phyloP scores from a whole-genome alignment of 2,888 invertebrate species.

The Tachina grossa region DNA sequence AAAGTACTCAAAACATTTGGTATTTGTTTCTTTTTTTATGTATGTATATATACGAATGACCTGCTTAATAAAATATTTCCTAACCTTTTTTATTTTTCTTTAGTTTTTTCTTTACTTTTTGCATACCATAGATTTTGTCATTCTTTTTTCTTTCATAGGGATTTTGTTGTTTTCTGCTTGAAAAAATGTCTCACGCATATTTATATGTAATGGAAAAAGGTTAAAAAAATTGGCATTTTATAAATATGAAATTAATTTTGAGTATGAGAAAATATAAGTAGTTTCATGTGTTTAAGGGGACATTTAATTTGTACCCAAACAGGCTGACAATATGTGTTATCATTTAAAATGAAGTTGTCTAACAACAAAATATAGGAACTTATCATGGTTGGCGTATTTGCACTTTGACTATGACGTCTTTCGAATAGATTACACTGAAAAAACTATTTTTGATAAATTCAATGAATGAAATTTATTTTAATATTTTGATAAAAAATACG shows the following conservation, averaged over 20 bases:
- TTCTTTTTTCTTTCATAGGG: background rate
- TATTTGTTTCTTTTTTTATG: background rate
- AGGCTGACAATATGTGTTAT: background rate
- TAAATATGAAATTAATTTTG: background rate
- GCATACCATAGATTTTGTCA: constrained; percentile 9
- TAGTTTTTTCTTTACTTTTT: background rate
- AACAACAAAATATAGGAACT: too few species aligned
- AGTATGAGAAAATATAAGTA: background rate
- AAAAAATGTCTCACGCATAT: background rate
- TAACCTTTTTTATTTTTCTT: background rate
- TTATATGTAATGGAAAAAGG: background rate
- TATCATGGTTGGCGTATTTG: too few species aligned
- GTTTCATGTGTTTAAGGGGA: background rate
- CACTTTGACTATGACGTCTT: too few species aligned
- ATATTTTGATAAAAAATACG: too few species aligned
- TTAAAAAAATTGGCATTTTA: background rate
- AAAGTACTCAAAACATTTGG: constrained; percentile 24
- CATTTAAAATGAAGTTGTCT: background rate
- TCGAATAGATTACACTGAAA: too few species aligned
- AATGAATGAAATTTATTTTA: too few species aligned
- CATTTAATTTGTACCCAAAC: background rate
- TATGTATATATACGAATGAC: constrained; percentile 34
- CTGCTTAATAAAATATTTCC: constrained; percentile 59
- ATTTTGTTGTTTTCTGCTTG: background rate
- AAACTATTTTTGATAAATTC: too few species aligned